Evolutionary conservation across 2,113 vertebrate species (phyloP), one percentile per base, ranked within the genome.

Genomic region (Apistogramma diplotaenia): DNA sequence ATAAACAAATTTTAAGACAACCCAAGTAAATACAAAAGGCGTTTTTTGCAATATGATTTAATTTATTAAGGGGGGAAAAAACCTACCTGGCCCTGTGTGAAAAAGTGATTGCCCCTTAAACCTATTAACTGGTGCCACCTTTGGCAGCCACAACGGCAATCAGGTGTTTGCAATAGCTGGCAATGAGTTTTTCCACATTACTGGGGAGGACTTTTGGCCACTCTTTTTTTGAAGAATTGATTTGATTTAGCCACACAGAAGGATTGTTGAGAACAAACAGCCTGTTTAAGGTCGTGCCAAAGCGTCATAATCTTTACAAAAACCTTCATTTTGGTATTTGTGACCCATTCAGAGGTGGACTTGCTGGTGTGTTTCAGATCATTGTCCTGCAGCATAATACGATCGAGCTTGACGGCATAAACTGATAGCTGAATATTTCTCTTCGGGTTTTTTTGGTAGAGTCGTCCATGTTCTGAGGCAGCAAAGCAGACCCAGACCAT

Each of bases 391-490:
- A 35, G 19, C 59, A 61, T 61, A 61, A 61, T 6, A 10, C 2
- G 21, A 37, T 31, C 13, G 31, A 2, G 59, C 31, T 21, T 61
- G 59, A 31, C 0, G 59, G 31, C 5, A 5, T 31, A 6, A 31
- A 31, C 5, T 31, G 31, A 31, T 31, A 31, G 5, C 31, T 31
- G 0, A 11, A 35, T 35, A 60, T 0, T 60, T 11, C 21, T 35
- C 58, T 35, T 60, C n/a, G 12, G 29, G 29, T 12, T 35, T 60
- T 60, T 60, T 19, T 13, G 10, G 1, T 60, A 35, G 29, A 35
- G 18, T 60, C 33, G 18, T 60, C 58, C 29, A 2, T 18, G 5
- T 33, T 19, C 29, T 60, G 29, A 33, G n/a, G 29, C 33, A 60
- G 19, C 58, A 33, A 60, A 61, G 59, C 6, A 21, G 31, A 11